A percentile compares a stretch with the other conserved stretches of the same genome.
Evolutionary conservation across 2,113 vertebrate species (phyloP).

Genomic region (Antechinus flavipes): DNA sequence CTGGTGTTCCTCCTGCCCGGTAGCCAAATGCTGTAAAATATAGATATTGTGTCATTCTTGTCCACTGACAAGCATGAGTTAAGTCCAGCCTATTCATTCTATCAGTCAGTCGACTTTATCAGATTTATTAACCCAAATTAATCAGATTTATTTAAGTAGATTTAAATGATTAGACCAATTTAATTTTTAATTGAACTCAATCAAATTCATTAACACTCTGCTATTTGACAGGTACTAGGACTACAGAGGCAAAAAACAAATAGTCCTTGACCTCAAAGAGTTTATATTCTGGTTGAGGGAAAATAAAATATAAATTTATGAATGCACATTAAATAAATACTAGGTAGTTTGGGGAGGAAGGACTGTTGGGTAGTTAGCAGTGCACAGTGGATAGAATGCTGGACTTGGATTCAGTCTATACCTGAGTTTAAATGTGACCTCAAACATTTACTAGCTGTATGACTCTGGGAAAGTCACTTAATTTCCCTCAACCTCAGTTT

Average conservation of each 20-base stretch:
- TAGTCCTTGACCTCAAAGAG: not conserved
- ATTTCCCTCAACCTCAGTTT: not conserved
- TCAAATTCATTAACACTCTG: not conserved
- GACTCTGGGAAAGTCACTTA: not conserved
- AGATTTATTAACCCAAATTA: not conserved
- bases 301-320: not conserved
- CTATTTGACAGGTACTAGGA: not conserved
- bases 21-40: not conserved
- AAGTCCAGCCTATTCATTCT: not conserved
- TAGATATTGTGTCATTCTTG: not conserved
- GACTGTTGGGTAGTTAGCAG: not conserved
- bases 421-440: not conserved
- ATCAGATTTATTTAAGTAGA: not conserved
- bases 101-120: not conserved
- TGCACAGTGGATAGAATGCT: not conserved
- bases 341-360: not conserved
- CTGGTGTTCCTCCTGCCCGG: not conserved
- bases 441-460: not conserved
- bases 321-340: not conserved
- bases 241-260: not conserved
- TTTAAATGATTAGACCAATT: not conserved
- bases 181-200: not conserved
- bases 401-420: not conserved
- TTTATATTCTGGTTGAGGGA: not conserved
- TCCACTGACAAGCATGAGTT: not conserved